These are phyloP conservation scores for Diaphora mendica DNA, from an alignment of 2,888 invertebrate genomes.

Conservation along the genomic window DNA sequence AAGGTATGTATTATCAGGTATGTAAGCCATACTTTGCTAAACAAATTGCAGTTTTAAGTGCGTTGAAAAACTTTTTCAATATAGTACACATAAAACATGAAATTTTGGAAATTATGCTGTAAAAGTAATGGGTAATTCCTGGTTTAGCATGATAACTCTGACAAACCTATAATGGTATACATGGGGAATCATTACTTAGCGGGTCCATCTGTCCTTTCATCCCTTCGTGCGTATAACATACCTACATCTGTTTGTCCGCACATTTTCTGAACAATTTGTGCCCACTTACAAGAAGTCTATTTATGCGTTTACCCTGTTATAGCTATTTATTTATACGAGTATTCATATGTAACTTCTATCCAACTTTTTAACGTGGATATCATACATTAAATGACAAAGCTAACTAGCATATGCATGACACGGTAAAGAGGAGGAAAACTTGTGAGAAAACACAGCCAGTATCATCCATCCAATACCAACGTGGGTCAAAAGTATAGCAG, in stretches of 20 bases:
- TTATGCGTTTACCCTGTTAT: too few relatives aligned
- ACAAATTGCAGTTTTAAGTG: not conserved
- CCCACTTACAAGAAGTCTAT: not conserved
- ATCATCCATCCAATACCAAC: too few relatives aligned
- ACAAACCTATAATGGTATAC: conserved; percentile 17
- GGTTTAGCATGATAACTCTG: not conserved
- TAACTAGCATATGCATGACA: too few relatives aligned
- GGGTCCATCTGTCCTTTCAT: conserved; percentile 22
- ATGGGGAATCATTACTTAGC: conserved; percentile 20
- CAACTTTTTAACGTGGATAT: too few relatives aligned
- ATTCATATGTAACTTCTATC: too few relatives aligned
- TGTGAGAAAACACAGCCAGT: too few relatives aligned
- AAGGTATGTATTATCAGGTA: not conserved
- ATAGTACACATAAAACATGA: not conserved
- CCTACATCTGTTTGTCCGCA: conserved; percentile 12
- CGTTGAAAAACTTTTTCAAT: not conserved
- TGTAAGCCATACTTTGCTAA: not conserved
- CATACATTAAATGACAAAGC: too few relatives aligned
- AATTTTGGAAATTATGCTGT: not conserved
- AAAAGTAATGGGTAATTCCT: not conserved
- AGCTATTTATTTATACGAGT: too few relatives aligned
- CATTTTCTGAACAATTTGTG: conserved; percentile 18
- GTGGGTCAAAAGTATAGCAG: too few relatives aligned
- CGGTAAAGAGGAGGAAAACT: too few relatives aligned
- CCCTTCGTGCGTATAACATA: conserved; percentile 11